A percentile compares a stretch with the other conserved stretches of the same genome.
Evolutionary conservation across 2,888 invertebrate genomes (phyloP).

Genomic region (Sericinus montela): DNA sequence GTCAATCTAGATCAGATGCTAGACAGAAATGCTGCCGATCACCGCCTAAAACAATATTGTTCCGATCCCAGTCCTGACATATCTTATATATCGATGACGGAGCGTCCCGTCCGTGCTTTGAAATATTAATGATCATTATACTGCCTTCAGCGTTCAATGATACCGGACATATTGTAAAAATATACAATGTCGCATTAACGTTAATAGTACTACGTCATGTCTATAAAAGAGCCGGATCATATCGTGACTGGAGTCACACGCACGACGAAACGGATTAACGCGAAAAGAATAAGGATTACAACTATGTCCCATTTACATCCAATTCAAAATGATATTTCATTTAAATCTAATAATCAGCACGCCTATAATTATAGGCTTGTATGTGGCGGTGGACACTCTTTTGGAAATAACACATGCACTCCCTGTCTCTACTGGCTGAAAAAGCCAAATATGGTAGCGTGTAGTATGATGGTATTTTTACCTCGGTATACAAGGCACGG

Average conservation of each 20-base stretch:
- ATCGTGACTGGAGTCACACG: constrained; percentile 29
- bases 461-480: too few species aligned
- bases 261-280: constrained; percentile 6
- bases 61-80: constrained; percentile 25
- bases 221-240: constrained; percentile 66
- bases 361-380: too few species aligned
- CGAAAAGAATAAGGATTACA: constrained; percentile 13
- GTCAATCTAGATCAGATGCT: constrained; percentile 49
- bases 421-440: too few species aligned
- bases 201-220: constrained; percentile 56
- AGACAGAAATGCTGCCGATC: constrained; percentile 53
- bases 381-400: too few species aligned
- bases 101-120: constrained; percentile 60
- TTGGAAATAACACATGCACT: too few species aligned
- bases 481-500: too few species aligned
- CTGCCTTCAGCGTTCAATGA: constrained; percentile 49
- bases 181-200: constrained; percentile 72
- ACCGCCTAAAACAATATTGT: constrained; percentile 34
- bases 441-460: too few species aligned
- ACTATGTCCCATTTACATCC: too few species aligned
- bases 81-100: constrained; percentile 51
- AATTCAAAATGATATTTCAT: too few species aligned
- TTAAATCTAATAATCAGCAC: too few species aligned
- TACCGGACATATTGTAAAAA: constrained; percentile 41
- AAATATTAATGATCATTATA: constrained; percentile 53